phyloP scores from a whole-genome alignment of 2,113 vertebrate genomes.

The Dicerorhinus sumatrensis region DNA sequence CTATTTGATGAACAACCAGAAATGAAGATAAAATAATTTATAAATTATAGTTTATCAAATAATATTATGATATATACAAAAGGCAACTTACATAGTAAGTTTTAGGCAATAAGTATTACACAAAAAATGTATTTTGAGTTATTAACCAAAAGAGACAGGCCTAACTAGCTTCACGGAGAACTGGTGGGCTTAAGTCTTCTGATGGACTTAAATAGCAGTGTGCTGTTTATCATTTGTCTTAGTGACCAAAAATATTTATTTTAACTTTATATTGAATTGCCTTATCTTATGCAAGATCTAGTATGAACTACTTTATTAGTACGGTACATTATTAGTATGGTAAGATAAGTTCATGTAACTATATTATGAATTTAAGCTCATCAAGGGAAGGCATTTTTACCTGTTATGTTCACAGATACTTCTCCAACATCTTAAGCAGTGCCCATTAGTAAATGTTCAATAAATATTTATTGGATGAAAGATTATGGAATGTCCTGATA shows the following conservation, averaged over 20 bases:
- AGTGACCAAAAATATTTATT: background rate
- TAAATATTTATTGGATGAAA: background rate
- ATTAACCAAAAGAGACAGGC: background rate
- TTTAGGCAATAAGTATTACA: background rate
- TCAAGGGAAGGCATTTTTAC: background rate
- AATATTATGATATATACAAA: background rate
- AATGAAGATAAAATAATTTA: conserved; percentile 25
- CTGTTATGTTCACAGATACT: background rate
- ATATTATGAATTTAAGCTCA: background rate
- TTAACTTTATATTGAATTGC: conserved; percentile 15
- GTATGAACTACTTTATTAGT: background rate
- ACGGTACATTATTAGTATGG: background rate
- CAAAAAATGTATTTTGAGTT: background rate
- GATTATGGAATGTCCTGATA: background rate
- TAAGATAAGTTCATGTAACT: conserved; percentile 25
- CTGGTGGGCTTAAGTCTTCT: background rate
- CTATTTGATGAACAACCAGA: background rate
- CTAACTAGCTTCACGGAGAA: background rate
- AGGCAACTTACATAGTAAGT: background rate
- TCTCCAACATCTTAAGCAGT: background rate
- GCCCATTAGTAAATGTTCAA: background rate
- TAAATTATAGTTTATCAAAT: background rate
- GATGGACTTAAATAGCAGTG: background rate
- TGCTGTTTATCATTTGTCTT: background rate
- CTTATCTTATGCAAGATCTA: background rate